Conservation (phyloP, 2,888 invertebrate species). For the Helobdella robusta region DNA sequence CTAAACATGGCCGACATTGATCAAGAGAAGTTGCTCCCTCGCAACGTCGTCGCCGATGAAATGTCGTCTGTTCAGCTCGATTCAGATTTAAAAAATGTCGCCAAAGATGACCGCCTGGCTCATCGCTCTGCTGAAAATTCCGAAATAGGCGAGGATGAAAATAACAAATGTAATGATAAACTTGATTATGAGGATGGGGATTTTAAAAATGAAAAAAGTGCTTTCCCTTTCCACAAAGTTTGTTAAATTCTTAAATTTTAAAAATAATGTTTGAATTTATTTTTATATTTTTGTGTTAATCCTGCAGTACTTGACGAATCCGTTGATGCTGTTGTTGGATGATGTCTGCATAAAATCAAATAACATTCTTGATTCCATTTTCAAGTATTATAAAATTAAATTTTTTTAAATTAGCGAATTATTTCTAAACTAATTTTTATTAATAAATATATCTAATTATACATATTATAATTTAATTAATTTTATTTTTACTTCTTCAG, state of each 20-base stretch:
- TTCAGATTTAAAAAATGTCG: background rate
- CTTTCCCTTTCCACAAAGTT: background rate
- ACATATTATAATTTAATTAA: no score
- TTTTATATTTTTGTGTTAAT: background rate
- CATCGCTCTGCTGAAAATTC: background rate
- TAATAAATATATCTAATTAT: no score
- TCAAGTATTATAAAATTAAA: no score
- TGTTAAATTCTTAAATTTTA: background rate
- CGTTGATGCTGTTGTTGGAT: constrained; percentile 43
- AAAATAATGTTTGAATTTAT: background rate
- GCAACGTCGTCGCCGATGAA: background rate
- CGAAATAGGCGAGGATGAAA: background rate
- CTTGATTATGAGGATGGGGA: background rate
- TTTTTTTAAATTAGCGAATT: no score
- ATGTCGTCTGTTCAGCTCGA: background rate
- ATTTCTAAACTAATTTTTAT: no score
- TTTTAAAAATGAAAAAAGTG: background rate
- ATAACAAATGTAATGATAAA: constrained; percentile 5
- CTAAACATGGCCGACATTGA: constrained; percentile 11
- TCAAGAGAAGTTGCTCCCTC: background rate
- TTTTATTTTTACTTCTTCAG: no score
- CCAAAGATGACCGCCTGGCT: constrained; percentile 5
- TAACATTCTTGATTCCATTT: constrained; percentile 42
- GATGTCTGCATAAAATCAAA: constrained; percentile 40
- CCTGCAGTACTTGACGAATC: constrained; percentile 38